Evolutionary conservation across 2,888 invertebrate species (phyloP), one percentile per base, ranked within the genome.

Genomic region (Tenthredo mesomela): DNA sequence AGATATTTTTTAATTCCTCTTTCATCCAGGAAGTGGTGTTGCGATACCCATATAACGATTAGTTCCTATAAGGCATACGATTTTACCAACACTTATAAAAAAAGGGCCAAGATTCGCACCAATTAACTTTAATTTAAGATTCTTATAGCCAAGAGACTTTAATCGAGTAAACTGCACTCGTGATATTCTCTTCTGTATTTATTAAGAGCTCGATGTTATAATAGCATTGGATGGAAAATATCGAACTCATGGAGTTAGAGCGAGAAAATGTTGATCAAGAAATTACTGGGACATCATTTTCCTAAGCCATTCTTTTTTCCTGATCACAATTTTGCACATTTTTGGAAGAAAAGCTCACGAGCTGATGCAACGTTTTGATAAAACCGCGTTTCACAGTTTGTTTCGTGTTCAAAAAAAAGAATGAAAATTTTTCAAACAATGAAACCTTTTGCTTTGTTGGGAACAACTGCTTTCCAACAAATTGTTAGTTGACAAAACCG

Each of bases 1-100:
- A 82, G 65, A 65, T 82, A 82, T 82, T 82, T 82, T 82, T 82
- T 82, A 82, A 82, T 82, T 82, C 33, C 82, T n/a, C 9, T 54
- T 78, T 15, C 25, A 54, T 37, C 29, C 54, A 29, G 37, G 29
- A 82, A 40, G 61, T 82, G 65, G 37, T 37, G 43, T 43, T 18
- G 43, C 65, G 65, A 82, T 43, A 25, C 33, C 37, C 78, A n/a
- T 12, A n/a, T 12, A 33, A 43, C 40, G 82, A 65, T 82, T 82
- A 82, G 29, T 2, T 82, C 43, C 29, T 25, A 1, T 25, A 43
- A 43, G 65, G 65, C 78, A 50, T n/a, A 75, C 12, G 50, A 75
- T 43, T 75, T 47, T 25, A 21, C 43, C 25, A 18, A 29, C 25
- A 37, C 10, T 0, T 29, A 37, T n/a, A n/a, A n/a, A n/a, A n/a